Evolutionary conservation across 2,797 vertebrate species (phyloP).

Genomic region (Labroides dimidiatus): DNA sequence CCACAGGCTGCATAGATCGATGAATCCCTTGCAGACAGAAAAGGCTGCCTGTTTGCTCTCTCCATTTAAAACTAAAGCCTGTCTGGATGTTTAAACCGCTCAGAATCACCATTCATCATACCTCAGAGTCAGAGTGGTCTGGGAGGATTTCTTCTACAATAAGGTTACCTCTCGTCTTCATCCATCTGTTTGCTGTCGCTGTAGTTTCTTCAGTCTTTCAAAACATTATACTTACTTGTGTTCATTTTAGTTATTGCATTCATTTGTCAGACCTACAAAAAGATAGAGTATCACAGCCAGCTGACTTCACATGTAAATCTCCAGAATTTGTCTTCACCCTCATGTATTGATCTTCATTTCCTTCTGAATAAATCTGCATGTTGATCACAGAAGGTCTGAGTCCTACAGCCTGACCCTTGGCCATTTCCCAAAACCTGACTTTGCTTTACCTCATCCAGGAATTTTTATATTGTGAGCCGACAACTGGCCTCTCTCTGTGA

Average conservation of each 20-base stretch:
- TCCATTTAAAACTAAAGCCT: constrained; percentile 34
- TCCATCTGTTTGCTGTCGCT: constrained; percentile 30
- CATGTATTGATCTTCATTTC: constrained; percentile 15
- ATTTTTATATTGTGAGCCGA: constrained; percentile 48
- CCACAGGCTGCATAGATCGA: constrained; percentile 55
- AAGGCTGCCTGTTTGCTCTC: constrained; percentile 30
- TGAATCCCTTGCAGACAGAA: constrained; percentile 45
- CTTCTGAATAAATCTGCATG: constrained; percentile 13
- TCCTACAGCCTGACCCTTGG: constrained; percentile 60
- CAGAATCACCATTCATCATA: constrained; percentile 57
- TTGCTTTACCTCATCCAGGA: constrained; percentile 39
- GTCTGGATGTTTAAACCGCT: constrained; percentile 40
- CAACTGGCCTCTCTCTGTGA: constrained; percentile 33
- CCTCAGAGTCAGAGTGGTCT: constrained; percentile 29
- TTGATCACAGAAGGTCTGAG: constrained; percentile 22
- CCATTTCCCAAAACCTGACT: constrained; percentile 50
- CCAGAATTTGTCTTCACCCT: not conserved
- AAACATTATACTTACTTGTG: constrained; percentile 19
- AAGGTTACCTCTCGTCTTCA: constrained; percentile 44
- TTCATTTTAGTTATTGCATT: constrained; percentile 16
- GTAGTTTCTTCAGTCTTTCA: constrained; percentile 43
- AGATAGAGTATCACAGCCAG: constrained; percentile 7
- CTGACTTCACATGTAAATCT: not conserved
- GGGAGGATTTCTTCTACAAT: constrained; percentile 48
- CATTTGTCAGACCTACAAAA: constrained; percentile 10